Evolutionary conservation across 2,797 vertebrate genomes (phyloP).

Genomic region (Muraenolepis orangiensis): DNA sequence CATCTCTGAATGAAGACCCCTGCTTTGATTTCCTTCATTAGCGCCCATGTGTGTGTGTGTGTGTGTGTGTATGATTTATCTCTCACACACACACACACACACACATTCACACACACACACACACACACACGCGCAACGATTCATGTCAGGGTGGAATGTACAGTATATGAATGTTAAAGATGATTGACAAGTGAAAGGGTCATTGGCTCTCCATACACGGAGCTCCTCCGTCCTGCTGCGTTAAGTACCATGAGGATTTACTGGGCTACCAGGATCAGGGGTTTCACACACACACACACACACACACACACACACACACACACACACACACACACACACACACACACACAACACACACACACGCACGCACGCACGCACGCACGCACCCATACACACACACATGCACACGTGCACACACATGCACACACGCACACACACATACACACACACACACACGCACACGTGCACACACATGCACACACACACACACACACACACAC

Average conservation of each 20-base stretch:
- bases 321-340: neutral
- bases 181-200: conserved; percentile 46
- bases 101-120: too few species aligned
- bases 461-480: neutral
- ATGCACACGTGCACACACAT: neutral
- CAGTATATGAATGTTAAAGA: conserved; percentile 54
- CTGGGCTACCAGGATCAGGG: neutral
- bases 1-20: conserved; percentile 50
- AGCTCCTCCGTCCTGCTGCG: conserved; percentile 21
- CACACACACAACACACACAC: conserved; percentile 1
- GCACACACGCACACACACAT: neutral
- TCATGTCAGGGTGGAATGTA: conserved; percentile 53
- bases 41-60: conserved; percentile 40
- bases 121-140: conserved; percentile 28
- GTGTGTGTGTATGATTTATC: neutral
- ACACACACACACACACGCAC: neutral
- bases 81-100: neutral
- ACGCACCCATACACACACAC: neutral
- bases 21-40: conserved; percentile 67
- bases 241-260: neutral
- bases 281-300: neutral
- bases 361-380: neutral
- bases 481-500: neutral
- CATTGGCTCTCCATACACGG: conserved; percentile 19
- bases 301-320: neutral